Percentiles rank a stretch among this genome's conserved stretches.
Evolutionary conservation across 2,113 vertebrate species (phyloP).

Genomic region (Colaptes auratus): DNA sequence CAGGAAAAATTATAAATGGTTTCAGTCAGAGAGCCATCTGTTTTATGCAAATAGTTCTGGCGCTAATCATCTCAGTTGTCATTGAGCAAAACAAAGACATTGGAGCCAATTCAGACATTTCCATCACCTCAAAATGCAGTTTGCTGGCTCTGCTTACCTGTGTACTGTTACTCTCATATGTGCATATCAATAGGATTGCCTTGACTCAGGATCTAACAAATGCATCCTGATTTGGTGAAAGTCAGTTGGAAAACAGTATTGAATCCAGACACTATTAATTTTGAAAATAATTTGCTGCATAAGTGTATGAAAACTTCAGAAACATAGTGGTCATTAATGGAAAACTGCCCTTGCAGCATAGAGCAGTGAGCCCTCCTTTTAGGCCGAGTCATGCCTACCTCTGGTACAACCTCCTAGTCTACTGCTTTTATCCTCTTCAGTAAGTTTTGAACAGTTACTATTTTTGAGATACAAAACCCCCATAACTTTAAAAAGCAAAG

Average conservation of each 20-base stretch:
- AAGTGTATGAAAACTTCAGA: background rate
- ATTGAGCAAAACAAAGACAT: background rate
- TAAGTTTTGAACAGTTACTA: background rate
- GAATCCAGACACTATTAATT: background rate
- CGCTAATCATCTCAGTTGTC: slow-evolving; percentile 11
- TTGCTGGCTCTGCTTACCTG: slow-evolving; percentile 1
- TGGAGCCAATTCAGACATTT: background rate
- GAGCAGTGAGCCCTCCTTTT: background rate
- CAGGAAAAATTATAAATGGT: background rate
- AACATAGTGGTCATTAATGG: background rate
- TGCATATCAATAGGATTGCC: background rate
- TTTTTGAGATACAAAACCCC: background rate
- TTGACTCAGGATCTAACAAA: background rate
- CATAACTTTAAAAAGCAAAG: background rate
- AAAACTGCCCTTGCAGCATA: background rate
- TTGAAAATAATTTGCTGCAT: background rate
- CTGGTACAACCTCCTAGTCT: background rate
- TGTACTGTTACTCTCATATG: background rate
- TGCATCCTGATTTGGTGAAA: background rate
- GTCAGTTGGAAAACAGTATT: background rate
- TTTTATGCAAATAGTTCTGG: slow-evolving; percentile 10
- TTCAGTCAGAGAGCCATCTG: background rate
- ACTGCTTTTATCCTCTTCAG: background rate
- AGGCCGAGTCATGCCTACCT: background rate
- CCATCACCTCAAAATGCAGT: background rate